A percentile compares a stretch with the other conserved stretches of the same genome.
These are phyloP conservation scores for Heliconius erato DNA, from an alignment of 2,888 invertebrate genomes.

Conservation along the genomic window DNA sequence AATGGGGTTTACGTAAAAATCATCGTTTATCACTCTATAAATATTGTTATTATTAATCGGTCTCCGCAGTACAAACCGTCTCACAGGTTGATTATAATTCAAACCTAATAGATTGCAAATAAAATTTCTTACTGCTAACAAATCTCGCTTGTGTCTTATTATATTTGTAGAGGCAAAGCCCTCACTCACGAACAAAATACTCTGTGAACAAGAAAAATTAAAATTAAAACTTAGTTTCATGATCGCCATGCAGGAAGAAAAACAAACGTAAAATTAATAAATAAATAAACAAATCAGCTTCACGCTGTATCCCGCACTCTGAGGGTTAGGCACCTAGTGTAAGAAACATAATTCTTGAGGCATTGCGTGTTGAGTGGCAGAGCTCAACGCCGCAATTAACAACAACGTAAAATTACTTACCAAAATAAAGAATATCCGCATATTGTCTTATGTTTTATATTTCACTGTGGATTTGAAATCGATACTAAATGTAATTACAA, in stretches of 20 bases:
- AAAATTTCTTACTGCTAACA: constrained; percentile 5
- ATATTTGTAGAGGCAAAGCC: neutral
- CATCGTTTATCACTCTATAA: constrained; percentile 7
- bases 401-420: constrained; percentile 4
- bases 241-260: neutral
- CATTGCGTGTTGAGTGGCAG: too few relatives aligned
- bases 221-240: neutral
- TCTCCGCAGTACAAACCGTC: neutral
- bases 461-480: constrained; percentile 1
- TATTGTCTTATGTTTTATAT: neutral
- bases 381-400: too few relatives aligned
- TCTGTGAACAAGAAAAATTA: neutral
- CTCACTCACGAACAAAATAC: neutral
- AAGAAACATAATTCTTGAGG: too few relatives aligned
- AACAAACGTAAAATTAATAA: too few relatives aligned
- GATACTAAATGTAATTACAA: constrained; percentile 15
- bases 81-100: neutral
- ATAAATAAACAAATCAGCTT: too few relatives aligned
- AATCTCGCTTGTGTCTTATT: constrained; percentile 5
- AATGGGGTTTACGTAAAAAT: neutral
- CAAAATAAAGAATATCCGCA: constrained; percentile 4
- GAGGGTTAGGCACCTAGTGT: too few relatives aligned
- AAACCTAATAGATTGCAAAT: neutral
- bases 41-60: neutral
- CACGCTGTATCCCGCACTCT: too few relatives aligned